Percentiles rank a stretch among this genome's conserved stretches.
phyloP scores from a whole-genome alignment of 2,888 invertebrate genomes.

The Dioctria linearis region DNA sequence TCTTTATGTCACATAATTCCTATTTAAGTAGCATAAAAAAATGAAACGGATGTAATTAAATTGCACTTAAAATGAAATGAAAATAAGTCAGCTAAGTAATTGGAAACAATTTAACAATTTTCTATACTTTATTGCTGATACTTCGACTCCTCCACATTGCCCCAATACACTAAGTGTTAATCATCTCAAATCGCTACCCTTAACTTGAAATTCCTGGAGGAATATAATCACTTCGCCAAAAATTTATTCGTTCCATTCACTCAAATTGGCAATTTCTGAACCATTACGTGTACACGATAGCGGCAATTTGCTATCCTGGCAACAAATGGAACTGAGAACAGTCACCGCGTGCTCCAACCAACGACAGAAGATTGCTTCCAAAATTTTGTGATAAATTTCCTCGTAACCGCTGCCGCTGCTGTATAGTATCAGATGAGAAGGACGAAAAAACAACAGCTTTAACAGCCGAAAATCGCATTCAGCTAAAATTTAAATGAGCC shows the following conservation, averaged over 20 bases:
- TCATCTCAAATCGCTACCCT: slow-evolving; percentile 25
- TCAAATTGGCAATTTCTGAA: slow-evolving; percentile 57
- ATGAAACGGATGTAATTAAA: too few relatives aligned
- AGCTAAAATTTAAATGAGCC: slow-evolving; percentile 47
- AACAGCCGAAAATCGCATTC: slow-evolving; percentile 40
- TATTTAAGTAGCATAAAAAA: too few relatives aligned
- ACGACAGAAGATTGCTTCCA: neutral
- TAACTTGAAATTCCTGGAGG: slow-evolving; percentile 19
- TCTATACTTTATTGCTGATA: too few relatives aligned
- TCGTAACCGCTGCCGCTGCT: slow-evolving; percentile 5
- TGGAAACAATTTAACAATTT: too few relatives aligned
- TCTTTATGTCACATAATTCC: too few relatives aligned
- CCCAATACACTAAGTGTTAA: slow-evolving; percentile 34
- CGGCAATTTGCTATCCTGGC: slow-evolving; percentile 44
- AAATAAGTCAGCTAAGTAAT: too few relatives aligned
- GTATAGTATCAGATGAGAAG: slow-evolving; percentile 14
- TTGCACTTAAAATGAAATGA: too few relatives aligned
- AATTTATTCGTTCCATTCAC: slow-evolving; percentile 56
- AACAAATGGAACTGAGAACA: slow-evolving; percentile 45
- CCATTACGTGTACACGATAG: slow-evolving; percentile 52
- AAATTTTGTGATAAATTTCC: slow-evolving; percentile 47
- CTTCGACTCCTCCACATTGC: neutral
- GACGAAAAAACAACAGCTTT: slow-evolving; percentile 25
- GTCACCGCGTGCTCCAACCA: slow-evolving; percentile 19
- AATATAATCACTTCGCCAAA: slow-evolving; percentile 52